Conservation (phyloP, 2,113 vertebrate species). For the Phoxinus phoxinus region DNA sequence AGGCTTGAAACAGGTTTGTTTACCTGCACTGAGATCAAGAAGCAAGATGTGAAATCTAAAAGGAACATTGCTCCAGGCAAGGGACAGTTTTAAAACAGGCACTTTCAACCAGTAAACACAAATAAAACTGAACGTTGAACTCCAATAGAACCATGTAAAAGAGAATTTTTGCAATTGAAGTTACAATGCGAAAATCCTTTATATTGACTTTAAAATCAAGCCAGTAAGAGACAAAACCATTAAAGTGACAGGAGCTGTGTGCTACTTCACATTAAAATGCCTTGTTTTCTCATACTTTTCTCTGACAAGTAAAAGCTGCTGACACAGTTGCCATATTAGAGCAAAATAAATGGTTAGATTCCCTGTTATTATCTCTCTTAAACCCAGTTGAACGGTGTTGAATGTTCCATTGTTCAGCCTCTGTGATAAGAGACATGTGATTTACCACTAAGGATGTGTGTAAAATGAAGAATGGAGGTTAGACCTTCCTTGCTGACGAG, state of each 20-base stretch:
- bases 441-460: constrained; percentile 46
- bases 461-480: constrained; percentile 49
- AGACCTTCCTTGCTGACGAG: constrained; percentile 41
- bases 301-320: constrained; percentile 33
- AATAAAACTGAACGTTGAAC: background rate
- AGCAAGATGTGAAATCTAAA: constrained; percentile 75
- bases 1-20: constrained; percentile 61
- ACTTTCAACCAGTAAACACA: constrained; percentile 13
- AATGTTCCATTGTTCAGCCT: constrained; percentile 29
- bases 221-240: constrained; percentile 56
- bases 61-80: constrained; percentile 71
- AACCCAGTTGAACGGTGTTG: constrained; percentile 28
- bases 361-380: constrained; percentile 39
- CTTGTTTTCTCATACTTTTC: constrained; percentile 41
- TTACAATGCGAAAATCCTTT: background rate
- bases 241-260: constrained; percentile 38
- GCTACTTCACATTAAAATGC: constrained; percentile 13
- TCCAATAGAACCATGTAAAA: constrained; percentile 9
- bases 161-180: background rate
- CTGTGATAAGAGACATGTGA: constrained; percentile 36
- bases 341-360: constrained; percentile 37
- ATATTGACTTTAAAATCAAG: constrained; percentile 47
- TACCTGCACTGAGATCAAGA: constrained; percentile 70
- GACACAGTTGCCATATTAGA: constrained; percentile 46
- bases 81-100: constrained; percentile 67